These are phyloP conservation scores for Chelon auratus DNA, from an alignment of 2,797 vertebrate species.

Conservation along the genomic window DNA sequence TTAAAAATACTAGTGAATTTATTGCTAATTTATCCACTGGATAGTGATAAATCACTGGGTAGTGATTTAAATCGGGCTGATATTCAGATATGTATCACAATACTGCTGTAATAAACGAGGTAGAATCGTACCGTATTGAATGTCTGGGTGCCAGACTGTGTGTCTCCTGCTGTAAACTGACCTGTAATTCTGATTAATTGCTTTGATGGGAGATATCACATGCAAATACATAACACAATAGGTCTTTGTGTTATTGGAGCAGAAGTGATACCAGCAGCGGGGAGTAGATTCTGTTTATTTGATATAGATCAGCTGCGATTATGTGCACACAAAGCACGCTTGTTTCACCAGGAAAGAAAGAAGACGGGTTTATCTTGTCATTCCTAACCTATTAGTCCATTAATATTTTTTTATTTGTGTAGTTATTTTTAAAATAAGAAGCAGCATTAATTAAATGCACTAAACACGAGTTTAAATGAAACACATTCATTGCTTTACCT, in stretches of 20 bases:
- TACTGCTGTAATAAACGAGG: slow-evolving; percentile 31
- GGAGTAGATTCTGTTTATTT: background rate
- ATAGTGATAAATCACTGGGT: slow-evolving; percentile 5
- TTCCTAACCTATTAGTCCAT: background rate
- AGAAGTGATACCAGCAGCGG: background rate
- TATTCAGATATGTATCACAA: slow-evolving; percentile 20
- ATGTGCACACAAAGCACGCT: background rate
- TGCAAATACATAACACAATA: background rate
- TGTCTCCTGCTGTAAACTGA: slow-evolving; percentile 56
- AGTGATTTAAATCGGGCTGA: slow-evolving; percentile 14
- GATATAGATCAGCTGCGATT: background rate
- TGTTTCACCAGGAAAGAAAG: background rate
- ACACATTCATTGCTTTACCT: background rate
- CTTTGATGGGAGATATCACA: slow-evolving; percentile 8
- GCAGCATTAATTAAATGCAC: background rate
- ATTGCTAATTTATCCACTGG: background rate
- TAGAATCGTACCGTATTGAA: slow-evolving; percentile 38
- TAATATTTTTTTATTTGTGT: background rate
- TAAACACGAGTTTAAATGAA: too few species aligned
- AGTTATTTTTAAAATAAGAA: background rate
- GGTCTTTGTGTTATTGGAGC: background rate
- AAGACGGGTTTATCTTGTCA: slow-evolving; percentile 14
- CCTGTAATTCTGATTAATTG: slow-evolving; percentile 40
- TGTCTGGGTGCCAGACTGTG: slow-evolving; percentile 29
- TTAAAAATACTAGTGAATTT: slow-evolving; percentile 11